Conservation (phyloP, 64 coral and sea anemone species). For the Montipora efflorescens region DNA sequence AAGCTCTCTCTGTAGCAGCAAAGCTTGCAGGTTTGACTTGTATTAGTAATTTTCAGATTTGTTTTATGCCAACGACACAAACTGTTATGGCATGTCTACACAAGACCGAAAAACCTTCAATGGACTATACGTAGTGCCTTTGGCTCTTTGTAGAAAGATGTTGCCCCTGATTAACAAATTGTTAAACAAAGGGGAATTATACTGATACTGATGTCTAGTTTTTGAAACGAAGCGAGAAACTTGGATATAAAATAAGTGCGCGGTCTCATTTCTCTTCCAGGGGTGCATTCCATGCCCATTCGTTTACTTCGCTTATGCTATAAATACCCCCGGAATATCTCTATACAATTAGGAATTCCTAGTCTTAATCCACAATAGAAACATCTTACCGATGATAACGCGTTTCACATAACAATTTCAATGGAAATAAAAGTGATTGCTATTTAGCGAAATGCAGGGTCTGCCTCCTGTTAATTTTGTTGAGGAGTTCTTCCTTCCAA, state of each 20-base stretch:
- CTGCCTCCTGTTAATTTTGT: neutral
- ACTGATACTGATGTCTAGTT: neutral
- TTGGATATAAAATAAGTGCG: neutral
- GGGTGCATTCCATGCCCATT: too few relatives aligned
- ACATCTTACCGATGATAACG: neutral
- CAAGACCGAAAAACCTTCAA: too few relatives aligned
- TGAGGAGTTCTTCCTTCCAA: too few relatives aligned
- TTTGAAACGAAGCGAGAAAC: neutral
- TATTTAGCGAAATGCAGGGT: too few relatives aligned
- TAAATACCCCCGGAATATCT: neutral
- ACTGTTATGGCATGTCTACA: too few relatives aligned
- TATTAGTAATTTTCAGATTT: neutral
- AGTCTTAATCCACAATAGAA: neutral
- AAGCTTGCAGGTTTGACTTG: slow-evolving; percentile 33
- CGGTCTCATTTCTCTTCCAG: neutral
- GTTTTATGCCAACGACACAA: neutral
- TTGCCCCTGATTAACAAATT: too few relatives aligned
- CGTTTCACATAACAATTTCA: neutral
- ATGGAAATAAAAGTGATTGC: neutral
- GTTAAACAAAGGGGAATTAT: too few relatives aligned
- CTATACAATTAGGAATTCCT: neutral
- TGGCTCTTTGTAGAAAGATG: too few relatives aligned
- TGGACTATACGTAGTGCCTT: too few relatives aligned
- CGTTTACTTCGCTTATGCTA: neutral
- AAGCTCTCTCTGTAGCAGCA: slow-evolving; percentile 38